Conservation (phyloP, 2,113 vertebrate genomes). For the Butastur rufipennis region DNA sequence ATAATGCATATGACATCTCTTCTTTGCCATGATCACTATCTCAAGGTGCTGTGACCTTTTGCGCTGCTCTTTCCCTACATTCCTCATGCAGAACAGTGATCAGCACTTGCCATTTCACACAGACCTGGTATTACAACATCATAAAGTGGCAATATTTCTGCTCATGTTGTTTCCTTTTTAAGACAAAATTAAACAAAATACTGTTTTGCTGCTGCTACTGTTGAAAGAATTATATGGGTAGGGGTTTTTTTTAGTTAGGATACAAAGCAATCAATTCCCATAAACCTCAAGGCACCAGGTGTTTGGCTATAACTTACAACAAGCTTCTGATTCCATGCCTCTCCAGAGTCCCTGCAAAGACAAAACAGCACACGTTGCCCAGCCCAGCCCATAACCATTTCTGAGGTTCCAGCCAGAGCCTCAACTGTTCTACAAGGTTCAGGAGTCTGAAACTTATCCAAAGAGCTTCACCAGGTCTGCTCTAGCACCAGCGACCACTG, state of each 20-base stretch:
- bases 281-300: background rate
- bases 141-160: background rate
- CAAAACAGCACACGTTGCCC: rapidly evolving
- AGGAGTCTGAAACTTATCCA: background rate
- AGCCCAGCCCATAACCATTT: background rate
- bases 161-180: background rate
- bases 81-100: background rate
- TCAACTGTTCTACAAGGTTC: background rate
- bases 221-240: background rate
- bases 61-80: rapidly evolving
- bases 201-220: background rate
- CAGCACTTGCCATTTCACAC: background rate
- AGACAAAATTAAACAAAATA: background rate
- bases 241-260: background rate
- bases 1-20: rapidly evolving
- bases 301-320: background rate
- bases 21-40: background rate
- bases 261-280: background rate
- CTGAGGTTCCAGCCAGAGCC: background rate
- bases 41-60: background rate
- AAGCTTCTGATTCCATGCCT: background rate
- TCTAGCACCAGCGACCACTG: background rate
- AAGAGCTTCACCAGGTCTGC: background rate
- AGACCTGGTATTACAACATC: background rate
- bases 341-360: background rate